These are phyloP conservation scores for Therioaphis trifolii DNA, from an alignment of 2,888 invertebrate species.

Conservation along the genomic window DNA sequence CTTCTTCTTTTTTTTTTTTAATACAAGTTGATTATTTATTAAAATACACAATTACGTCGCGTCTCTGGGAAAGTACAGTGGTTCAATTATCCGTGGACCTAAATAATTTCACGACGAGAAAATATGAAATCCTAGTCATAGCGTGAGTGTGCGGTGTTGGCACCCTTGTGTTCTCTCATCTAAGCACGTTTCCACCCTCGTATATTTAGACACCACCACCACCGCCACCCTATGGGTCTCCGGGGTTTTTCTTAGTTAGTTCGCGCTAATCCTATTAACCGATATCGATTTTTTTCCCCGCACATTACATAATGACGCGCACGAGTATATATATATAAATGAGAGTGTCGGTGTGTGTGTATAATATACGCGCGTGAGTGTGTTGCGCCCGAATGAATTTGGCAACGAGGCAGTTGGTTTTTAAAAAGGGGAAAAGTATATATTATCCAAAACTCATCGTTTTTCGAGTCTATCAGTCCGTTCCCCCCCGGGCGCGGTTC, in stretches of 20 bases:
- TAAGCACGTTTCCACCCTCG: constrained; percentile 61
- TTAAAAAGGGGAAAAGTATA: constrained; percentile 59
- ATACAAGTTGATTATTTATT: neutral
- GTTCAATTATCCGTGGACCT: constrained; percentile 4
- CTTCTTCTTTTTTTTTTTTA: neutral
- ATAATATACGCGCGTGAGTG: neutral
- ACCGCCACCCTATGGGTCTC: constrained; percentile 34
- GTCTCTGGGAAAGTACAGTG: neutral
- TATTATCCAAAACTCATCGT: constrained; percentile 16
- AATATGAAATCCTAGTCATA: constrained; percentile 50
- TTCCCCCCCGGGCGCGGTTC: too few relatives aligned
- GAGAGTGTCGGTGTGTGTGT: neutral
- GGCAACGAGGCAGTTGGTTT: constrained; percentile 57
- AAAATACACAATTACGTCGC: neutral
- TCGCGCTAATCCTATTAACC: constrained; percentile 62
- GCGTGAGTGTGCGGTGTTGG: constrained; percentile 37
- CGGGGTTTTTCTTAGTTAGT: constrained; percentile 63
- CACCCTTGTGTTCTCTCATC: constrained; percentile 60
- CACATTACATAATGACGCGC: constrained; percentile 61
- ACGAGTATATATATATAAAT: neutral
- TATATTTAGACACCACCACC: constrained; percentile 56
- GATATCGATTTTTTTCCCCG: constrained; percentile 62
- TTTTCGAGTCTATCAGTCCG: neutral
- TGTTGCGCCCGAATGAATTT: constrained; percentile 41
- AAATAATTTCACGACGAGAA: constrained; percentile 23